phyloP scores from a whole-genome alignment of 2,888 invertebrate genomes.

The Antitype chi region DNA sequence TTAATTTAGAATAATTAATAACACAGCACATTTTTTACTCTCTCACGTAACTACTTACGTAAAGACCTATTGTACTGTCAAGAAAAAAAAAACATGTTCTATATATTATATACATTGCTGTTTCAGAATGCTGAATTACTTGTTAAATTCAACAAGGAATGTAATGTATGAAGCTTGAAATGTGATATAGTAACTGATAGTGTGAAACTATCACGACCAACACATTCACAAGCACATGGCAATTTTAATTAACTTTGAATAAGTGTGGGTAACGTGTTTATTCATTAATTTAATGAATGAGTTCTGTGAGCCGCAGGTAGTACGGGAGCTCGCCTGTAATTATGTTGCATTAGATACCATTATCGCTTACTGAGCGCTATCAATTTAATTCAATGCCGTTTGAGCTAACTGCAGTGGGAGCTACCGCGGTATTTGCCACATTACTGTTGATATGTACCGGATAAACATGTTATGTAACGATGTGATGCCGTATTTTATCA shows the following conservation, averaged over 20 bases:
- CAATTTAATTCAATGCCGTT: constrained; percentile 84
- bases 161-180: constrained; percentile 18
- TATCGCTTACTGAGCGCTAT: constrained; percentile 78
- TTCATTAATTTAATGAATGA: constrained; percentile 81
- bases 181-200: neutral
- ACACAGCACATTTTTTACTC: constrained; percentile 29
- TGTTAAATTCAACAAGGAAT: neutral
- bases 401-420: constrained; percentile 75
- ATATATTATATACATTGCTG: constrained; percentile 22
- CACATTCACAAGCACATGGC: constrained; percentile 6
- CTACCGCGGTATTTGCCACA: constrained; percentile 65
- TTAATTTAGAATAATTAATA: constrained; percentile 37
- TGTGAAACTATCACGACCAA: constrained; percentile 25
- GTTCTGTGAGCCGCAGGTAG: constrained; percentile 63
- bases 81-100: constrained; percentile 15
- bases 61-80: constrained; percentile 31
- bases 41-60: constrained; percentile 5
- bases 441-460: constrained; percentile 43
- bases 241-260: constrained; percentile 36
- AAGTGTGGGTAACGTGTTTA: constrained; percentile 74
- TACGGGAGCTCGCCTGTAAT: constrained; percentile 72
- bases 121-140: neutral
- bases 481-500: constrained; percentile 8
- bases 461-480: constrained; percentile 43
- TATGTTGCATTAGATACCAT: constrained; percentile 80